Evolutionary conservation across 2,113 vertebrate genomes (phyloP).

Genomic region (Prochilodus magdalenae): DNA sequence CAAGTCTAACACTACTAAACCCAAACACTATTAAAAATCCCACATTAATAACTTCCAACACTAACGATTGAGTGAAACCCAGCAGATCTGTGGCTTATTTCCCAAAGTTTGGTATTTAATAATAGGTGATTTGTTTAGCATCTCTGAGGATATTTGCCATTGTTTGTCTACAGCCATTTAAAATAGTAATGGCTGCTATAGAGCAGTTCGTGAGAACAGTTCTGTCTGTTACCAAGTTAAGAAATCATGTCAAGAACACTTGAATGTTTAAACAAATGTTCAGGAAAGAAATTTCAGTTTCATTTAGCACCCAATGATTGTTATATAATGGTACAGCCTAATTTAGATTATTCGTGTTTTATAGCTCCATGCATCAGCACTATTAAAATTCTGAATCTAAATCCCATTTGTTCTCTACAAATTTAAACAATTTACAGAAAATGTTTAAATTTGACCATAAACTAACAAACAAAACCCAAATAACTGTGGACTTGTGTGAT

Average conservation of each 20-base stretch:
- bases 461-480: background rate
- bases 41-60: slow-evolving; percentile 17
- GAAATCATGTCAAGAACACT: background rate
- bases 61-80: slow-evolving; percentile 32
- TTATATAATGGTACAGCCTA: background rate
- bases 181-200: background rate
- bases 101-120: background rate
- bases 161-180: background rate
- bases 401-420: background rate
- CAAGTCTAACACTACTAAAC: slow-evolving; percentile 40
- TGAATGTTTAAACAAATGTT: background rate
- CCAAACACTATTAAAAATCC: slow-evolving; percentile 35
- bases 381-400: background rate
- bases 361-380: background rate
- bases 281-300: background rate
- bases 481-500: slow-evolving; percentile 9
- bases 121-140: background rate
- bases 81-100: background rate
- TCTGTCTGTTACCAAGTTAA: background rate
- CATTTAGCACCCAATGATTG: background rate
- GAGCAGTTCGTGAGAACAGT: background rate
- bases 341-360: background rate
- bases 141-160: background rate
- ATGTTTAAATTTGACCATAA: slow-evolving; percentile 44
- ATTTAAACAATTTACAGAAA: slow-evolving; percentile 27